Evolutionary conservation across 35 echinoderm and acorn worm genomes (phyloP).

Genomic region (Diadema setosum): DNA sequence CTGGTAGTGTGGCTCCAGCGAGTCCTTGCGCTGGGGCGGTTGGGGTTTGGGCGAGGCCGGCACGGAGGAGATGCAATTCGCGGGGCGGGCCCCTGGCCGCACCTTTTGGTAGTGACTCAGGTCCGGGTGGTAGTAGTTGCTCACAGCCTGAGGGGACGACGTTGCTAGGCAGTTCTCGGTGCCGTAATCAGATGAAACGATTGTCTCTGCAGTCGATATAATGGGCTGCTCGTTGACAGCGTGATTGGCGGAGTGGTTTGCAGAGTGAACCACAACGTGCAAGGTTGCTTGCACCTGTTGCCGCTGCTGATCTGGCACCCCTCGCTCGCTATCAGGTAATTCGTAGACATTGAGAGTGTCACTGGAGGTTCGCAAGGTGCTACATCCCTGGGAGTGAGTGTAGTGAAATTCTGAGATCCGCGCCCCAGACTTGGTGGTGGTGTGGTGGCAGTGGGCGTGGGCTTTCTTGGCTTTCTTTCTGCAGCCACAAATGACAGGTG

Average conservation of each 20-base stretch:
- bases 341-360: slow-evolving; percentile 42
- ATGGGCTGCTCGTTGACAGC: not conserved
- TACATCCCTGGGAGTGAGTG: slow-evolving; percentile 6
- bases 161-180: not conserved
- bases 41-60: not conserved
- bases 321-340: slow-evolving; percentile 43
- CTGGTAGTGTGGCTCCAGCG: not conserved
- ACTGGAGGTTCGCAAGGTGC: not conserved
- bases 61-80: not conserved
- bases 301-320: not conserved
- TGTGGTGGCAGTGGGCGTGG: not conserved
- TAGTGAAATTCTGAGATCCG: not conserved
- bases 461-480: not conserved
- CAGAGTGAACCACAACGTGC: slow-evolving; percentile 65
- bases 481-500: not conserved
- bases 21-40: not conserved
- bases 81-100: slow-evolving; percentile 7
- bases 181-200: not conserved
- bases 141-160: not conserved
- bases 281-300: slow-evolving; percentile 67
- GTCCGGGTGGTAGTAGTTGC: slow-evolving; percentile 11
- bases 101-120: slow-evolving; percentile 42
- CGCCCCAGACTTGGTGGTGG: not conserved
- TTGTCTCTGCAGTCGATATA: not conserved
- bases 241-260: slow-evolving; percentile 23